Conservation (phyloP, 2,113 vertebrate genomes). For the Rana temporaria region DNA sequence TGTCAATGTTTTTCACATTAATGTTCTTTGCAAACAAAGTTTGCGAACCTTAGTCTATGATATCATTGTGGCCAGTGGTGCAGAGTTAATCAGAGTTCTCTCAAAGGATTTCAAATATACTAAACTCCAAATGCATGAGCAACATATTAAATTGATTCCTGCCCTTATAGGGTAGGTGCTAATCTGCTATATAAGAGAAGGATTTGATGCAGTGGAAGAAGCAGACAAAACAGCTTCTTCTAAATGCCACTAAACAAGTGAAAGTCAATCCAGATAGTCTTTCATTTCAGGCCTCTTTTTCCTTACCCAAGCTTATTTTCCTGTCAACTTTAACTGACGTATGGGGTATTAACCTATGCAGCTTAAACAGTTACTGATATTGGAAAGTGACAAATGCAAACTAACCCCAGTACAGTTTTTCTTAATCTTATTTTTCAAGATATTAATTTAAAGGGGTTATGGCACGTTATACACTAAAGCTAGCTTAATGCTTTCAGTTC, state of each 20-base stretch:
- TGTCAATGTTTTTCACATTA: constrained; percentile 39
- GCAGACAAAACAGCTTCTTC: constrained; percentile 18
- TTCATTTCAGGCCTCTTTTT: not conserved
- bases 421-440: too few relatives aligned
- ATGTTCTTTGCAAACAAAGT: constrained; percentile 41
- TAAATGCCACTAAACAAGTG: not conserved
- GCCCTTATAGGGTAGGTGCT: constrained; percentile 36
- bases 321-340: too few relatives aligned
- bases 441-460: too few relatives aligned
- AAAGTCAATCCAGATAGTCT: not conserved
- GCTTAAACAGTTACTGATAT: too few relatives aligned
- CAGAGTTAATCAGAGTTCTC: constrained; percentile 29
- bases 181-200: constrained; percentile 34
- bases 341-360: too few relatives aligned
- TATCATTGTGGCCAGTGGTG: constrained; percentile 40
- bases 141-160: constrained; percentile 47
- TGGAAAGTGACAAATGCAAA: too few relatives aligned
- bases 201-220: constrained; percentile 29
- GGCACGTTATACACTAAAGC: too few relatives aligned
- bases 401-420: too few relatives aligned
- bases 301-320: too few relatives aligned
- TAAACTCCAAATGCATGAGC: constrained; percentile 42
- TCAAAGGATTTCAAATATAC: constrained; percentile 27
- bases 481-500: too few relatives aligned
- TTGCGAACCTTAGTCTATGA: constrained; percentile 17